Conservation (phyloP, 2,797 vertebrate species). For the Clarias platycephalus region DNA sequence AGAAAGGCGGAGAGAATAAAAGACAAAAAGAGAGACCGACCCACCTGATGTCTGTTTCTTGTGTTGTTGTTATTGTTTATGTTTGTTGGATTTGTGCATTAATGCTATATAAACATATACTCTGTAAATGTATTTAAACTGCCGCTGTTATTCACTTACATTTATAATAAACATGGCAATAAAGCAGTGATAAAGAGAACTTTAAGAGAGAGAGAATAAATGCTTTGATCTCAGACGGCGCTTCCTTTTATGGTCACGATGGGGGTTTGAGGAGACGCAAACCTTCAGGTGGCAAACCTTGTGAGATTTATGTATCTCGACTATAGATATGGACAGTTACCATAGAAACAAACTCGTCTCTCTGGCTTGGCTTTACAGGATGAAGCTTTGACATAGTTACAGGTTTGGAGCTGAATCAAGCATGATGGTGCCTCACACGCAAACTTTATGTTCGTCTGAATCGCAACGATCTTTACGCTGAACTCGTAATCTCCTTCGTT, state of each 20-base stretch:
- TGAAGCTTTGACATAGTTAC: neutral
- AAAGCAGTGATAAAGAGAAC: too few relatives aligned
- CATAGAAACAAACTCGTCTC: constrained; percentile 8
- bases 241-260: neutral
- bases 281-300: neutral
- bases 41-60: too few relatives aligned
- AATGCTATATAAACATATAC: too few relatives aligned
- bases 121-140: too few relatives aligned
- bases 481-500: neutral
- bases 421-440: neutral
- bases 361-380: neutral
- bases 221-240: neutral
- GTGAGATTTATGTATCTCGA: neutral
- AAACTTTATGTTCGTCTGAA: neutral
- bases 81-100: too few relatives aligned
- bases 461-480: neutral
- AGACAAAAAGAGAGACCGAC: neutral
- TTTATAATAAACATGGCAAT: too few relatives aligned
- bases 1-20: neutral
- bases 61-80: too few relatives aligned
- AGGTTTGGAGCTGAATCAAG: neutral
- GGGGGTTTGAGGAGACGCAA: neutral
- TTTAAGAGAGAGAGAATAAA: too few relatives aligned
- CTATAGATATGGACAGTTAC: neutral
- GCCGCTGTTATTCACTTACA: too few relatives aligned